Evolutionary conservation across 2,888 invertebrate genomes (phyloP), one percentile per base, ranked within the genome.

Genomic region (Caenorhabditis sp.): DNA sequence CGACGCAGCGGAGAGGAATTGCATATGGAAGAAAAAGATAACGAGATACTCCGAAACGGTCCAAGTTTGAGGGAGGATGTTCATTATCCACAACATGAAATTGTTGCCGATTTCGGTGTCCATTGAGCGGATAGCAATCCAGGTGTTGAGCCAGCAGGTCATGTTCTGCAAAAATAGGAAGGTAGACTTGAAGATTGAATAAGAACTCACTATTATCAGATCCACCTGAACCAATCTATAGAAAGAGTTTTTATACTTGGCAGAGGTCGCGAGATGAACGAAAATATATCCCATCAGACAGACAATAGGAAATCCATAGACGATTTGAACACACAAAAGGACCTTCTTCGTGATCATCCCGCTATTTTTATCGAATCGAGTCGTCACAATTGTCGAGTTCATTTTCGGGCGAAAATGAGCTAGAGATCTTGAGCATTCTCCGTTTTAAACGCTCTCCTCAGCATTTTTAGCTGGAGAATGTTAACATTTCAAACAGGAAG

Each of bases 81-180:
- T 1, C 10, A 35, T 24, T 0, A 61, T 19, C 1, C 2, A 14
- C 35, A 35, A 31, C 1, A 38, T 26, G 35, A 47, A 41, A 2
- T 16, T 5, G 4, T 31, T 58, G 0, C 73, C 51, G 1, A 2
- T 10, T 7, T 22, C 16, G 14, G 26, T 24, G 6, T 49, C 35
- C 0, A 31, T 12, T 12, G 28, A 54, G 22, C 74, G 22, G 7
- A 64, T 16, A 7, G 10, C n/a, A 4, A 56, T 22, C 64, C 64
- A 74, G 7, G 74, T 19, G 44, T 74, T 74, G 5, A 74, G 19
- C 31, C 64, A 74, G n/a, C 64, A 44, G 5, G 56, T 8, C 7
- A 64, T 44, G 28, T 74, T 74, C 73, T 73, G 47, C 22, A 70
- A 66, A 35, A 51, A 24, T 16, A n/a, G n/a, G n/a, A n/a, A n/a